phyloP scores from a whole-genome alignment of 2,797 vertebrate species.

The Squalus acanthias region DNA sequence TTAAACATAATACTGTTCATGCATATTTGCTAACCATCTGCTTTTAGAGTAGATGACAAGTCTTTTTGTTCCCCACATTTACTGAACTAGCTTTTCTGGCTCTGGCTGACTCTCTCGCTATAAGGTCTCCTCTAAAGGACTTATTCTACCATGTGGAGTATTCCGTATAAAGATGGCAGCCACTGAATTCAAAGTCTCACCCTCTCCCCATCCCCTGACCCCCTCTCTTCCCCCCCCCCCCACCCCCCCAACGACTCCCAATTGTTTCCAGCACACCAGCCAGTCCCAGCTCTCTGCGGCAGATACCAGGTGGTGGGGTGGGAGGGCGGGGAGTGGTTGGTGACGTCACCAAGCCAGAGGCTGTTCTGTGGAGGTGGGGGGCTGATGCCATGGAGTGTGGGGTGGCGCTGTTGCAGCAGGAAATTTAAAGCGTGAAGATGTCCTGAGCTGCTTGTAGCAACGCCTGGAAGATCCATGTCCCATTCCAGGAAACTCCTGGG shows the following conservation, averaged over 20 bases:
- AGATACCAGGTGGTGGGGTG: background rate
- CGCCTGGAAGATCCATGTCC: background rate
- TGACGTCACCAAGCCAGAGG: background rate
- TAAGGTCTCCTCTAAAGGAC: background rate
- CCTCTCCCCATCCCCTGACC: too few species aligned
- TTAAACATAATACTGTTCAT: background rate
- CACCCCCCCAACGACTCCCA: too few species aligned
- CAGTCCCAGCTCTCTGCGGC: background rate
- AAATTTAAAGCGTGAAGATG: background rate
- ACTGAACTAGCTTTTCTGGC: background rate
- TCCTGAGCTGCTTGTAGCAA: background rate
- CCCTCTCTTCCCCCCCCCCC: background rate
- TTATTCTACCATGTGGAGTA: background rate
- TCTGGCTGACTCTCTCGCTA: background rate
- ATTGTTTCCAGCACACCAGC: background rate
- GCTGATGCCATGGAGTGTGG: background rate
- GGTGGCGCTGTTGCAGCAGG: background rate
- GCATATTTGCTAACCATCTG: background rate
- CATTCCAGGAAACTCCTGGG: background rate
- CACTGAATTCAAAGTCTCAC: background rate
- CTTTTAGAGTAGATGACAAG: background rate
- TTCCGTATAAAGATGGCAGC: background rate
- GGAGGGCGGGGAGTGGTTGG: too few species aligned
- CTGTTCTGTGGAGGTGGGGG: background rate
- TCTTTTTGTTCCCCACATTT: background rate